phyloP scores from a whole-genome alignment of 2,888 invertebrate species.

The Apotomis betuletana region DNA sequence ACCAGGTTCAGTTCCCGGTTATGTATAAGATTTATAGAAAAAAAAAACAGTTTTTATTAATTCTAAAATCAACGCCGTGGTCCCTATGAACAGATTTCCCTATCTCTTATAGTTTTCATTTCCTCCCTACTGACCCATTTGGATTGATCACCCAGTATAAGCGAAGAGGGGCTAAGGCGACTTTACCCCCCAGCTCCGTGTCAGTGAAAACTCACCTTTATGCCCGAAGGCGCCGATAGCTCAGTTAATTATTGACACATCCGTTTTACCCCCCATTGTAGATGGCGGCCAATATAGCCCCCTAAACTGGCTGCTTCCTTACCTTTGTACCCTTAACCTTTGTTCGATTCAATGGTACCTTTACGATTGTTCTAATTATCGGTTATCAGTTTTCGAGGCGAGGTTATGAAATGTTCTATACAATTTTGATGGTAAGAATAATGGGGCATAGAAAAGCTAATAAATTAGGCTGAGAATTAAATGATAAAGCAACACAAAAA shows the following conservation, averaged over 20 bases:
- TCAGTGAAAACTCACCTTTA: slow-evolving; percentile 60
- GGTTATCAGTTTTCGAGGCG: slow-evolving; percentile 58
- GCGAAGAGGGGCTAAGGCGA: not conserved
- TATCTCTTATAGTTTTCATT: too few relatives aligned
- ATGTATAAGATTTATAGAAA: too few relatives aligned
- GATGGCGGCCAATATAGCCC: slow-evolving; percentile 67
- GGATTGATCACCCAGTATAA: too few relatives aligned
- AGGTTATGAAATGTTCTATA: slow-evolving; percentile 17
- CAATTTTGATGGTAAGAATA: not conserved
- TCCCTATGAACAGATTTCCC: too few relatives aligned
- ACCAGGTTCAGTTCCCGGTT: too few relatives aligned
- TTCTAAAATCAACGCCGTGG: too few relatives aligned
- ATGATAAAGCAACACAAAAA: too few relatives aligned
- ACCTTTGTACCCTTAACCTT: slow-evolving; percentile 62
- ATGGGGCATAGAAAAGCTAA: too few relatives aligned
- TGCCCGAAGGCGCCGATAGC: slow-evolving; percentile 77
- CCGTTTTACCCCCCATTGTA: slow-evolving; percentile 76
- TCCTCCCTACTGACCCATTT: too few relatives aligned
- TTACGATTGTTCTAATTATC: slow-evolving; percentile 63
- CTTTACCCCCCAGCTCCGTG: slow-evolving; percentile 65
- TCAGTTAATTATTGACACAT: slow-evolving; percentile 83
- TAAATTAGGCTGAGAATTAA: too few relatives aligned
- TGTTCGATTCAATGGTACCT: slow-evolving; percentile 53
- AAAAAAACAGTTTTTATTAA: too few relatives aligned
- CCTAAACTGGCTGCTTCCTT: slow-evolving; percentile 76